Percentiles rank a stretch among this genome's conserved stretches.
These are phyloP conservation scores for Morelia viridis DNA, from an alignment of 2,797 vertebrate species.

Conservation along the genomic window DNA sequence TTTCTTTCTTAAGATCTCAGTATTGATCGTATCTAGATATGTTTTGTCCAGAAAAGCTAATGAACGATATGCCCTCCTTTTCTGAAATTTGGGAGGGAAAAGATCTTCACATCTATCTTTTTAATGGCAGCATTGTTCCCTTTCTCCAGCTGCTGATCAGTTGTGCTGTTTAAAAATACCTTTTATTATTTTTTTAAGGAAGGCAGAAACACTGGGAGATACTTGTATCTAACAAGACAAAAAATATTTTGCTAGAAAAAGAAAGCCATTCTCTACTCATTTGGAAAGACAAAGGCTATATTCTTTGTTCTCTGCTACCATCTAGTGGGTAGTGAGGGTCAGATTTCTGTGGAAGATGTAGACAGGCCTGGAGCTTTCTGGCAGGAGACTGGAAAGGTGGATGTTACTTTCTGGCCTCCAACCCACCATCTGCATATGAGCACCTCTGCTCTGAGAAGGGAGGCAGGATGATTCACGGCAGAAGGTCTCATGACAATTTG, in stretches of 20 bases:
- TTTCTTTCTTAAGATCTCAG: neutral
- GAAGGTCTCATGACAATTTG: neutral
- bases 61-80: neutral
- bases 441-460: neutral
- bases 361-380: neutral
- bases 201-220: neutral
- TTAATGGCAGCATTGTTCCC: neutral
- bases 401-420: neutral
- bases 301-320: neutral
- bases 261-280: neutral
- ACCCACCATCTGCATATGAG: neutral
- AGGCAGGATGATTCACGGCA: neutral
- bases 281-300: neutral
- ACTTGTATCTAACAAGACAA: neutral
- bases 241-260: neutral
- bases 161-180: neutral
- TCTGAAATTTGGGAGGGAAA: neutral
- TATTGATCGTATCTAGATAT: neutral
- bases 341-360: neutral
- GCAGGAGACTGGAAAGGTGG: neutral
- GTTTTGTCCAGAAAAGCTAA: neutral
- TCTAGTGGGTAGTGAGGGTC: neutral
- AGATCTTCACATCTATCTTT: neutral
- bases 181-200: neutral
- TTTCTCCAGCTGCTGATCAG: neutral